These are phyloP conservation scores for Troides oblongomaculatus DNA, from an alignment of 2,888 invertebrate species.

Conservation along the genomic window DNA sequence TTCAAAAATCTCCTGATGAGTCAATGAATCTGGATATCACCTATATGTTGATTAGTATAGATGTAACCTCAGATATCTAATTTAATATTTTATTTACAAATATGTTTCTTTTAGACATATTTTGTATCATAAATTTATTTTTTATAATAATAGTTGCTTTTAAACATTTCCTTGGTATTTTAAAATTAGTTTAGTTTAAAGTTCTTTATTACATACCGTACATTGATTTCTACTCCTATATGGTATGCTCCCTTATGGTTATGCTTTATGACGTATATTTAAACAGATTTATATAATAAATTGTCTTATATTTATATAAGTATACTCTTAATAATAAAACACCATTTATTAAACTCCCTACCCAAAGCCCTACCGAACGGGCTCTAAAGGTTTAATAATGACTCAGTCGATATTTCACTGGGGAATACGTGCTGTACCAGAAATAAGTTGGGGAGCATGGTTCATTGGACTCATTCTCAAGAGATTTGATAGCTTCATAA, in stretches of 20 bases:
- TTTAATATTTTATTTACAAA: not conserved
- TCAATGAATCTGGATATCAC: too few relatives aligned
- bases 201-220: too few relatives aligned
- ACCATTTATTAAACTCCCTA: not conserved
- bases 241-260: too few relatives aligned
- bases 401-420: conserved; percentile 17
- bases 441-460: conserved; percentile 1
- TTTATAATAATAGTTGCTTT: too few relatives aligned
- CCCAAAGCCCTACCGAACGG: conserved; percentile 4
- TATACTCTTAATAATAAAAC: not conserved
- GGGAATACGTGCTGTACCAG: not conserved
- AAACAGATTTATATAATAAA: too few relatives aligned
- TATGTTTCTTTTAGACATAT: not conserved
- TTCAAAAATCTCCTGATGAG: too few relatives aligned
- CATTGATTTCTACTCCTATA: too few relatives aligned
- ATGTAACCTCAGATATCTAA: not conserved
- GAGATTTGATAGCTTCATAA: not conserved
- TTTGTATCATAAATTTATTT: not conserved
- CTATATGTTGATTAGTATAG: not conserved
- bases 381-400: conserved; percentile 17
- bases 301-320: too few relatives aligned
- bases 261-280: too few relatives aligned
- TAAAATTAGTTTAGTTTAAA: too few relatives aligned
- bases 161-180: too few relatives aligned
- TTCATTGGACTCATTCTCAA: not conserved